Evolutionary conservation across 2,888 invertebrate genomes (phyloP).

Genomic region (Eilema caniola): DNA sequence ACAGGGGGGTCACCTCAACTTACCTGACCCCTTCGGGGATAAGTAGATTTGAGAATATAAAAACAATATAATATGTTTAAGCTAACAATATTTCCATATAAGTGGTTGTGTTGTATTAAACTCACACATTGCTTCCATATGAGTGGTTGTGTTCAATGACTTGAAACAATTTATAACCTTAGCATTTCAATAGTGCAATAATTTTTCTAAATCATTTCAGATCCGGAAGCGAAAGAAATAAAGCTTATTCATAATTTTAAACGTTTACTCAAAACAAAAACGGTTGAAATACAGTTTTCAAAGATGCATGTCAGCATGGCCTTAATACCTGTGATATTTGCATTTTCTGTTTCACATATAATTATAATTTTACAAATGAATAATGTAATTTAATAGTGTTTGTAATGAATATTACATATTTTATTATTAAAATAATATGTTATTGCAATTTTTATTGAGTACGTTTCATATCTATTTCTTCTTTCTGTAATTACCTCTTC

Average conservation of each 20-base stretch:
- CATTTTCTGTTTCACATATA: slow-evolving; percentile 28
- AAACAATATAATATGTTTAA: no score
- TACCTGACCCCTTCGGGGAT: no score
- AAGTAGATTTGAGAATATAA: no score
- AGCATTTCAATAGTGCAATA: background rate
- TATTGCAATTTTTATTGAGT: no score
- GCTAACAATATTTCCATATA: no score
- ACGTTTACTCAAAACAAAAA: slow-evolving; percentile 1
- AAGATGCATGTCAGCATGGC: slow-evolving; percentile 13
- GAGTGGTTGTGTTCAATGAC: no score
- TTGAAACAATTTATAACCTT: background rate
- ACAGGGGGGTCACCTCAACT: no score
- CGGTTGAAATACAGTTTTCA: slow-evolving; percentile 3
- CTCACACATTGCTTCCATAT: no score
- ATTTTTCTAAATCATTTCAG: background rate
- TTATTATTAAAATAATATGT: background rate
- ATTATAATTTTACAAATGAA: slow-evolving; percentile 37
- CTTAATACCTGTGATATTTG: slow-evolving; percentile 29
- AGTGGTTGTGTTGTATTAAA: no score
- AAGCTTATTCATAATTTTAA: slow-evolving; percentile 7
- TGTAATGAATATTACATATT: background rate
- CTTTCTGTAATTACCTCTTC: no score
- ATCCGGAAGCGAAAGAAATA: background rate
- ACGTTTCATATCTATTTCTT: no score
- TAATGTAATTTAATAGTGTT: slow-evolving; percentile 26